Base-by-base conservation (phyloP, 1,140 invertebrate species). In the Trachymyrmex cornetzi region DNA sequence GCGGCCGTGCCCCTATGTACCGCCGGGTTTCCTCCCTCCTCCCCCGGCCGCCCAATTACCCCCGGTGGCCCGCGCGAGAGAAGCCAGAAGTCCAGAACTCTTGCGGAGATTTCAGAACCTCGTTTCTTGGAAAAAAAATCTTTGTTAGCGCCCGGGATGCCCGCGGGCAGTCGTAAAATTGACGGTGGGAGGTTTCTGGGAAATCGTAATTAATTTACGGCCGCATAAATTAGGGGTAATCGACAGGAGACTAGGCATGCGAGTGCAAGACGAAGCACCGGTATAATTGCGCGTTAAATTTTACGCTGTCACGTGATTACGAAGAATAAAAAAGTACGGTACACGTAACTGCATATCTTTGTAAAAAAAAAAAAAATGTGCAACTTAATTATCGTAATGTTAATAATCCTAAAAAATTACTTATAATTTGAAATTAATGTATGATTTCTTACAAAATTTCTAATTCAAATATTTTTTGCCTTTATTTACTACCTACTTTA, bases 21-120 rank as follows among this genome's bases (percentile, higher is more conserved):
- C 86, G 53, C 79, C 88, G 57, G 69, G 69, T 79, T 91, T 89
- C 72, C 77, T 91, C 88, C 77, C 72, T 53, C 59, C 66, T 85
- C 69, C 72, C 67, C 50, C 75, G 55, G 22, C 75, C 81, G 64
- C 87, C 85, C 87, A 90, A 91, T 91, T 91, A 88, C 82, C 77
- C 72, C 48, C 67, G 82, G 48, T 90, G 86, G 86, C 82, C 81
- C 85, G 74, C 66, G 82, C 44, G 61, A 27, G 53, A 64, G 53
- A 72, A n/a, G 77, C 63, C 30, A 72, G 50, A 67, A 80, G 27
- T 80, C 63, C 30, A 72, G 50, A 64, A 80, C 63, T 80, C 66
- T 86, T 61, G 53, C 64, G 66, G 48, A 64, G 81, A 84, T 93
- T 88, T 71, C 85, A 77, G 86, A 86, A 59, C 63, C 74, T 85